Conservation (phyloP, 1,140 invertebrate genomes). For the Potamilus streckersoni region DNA sequence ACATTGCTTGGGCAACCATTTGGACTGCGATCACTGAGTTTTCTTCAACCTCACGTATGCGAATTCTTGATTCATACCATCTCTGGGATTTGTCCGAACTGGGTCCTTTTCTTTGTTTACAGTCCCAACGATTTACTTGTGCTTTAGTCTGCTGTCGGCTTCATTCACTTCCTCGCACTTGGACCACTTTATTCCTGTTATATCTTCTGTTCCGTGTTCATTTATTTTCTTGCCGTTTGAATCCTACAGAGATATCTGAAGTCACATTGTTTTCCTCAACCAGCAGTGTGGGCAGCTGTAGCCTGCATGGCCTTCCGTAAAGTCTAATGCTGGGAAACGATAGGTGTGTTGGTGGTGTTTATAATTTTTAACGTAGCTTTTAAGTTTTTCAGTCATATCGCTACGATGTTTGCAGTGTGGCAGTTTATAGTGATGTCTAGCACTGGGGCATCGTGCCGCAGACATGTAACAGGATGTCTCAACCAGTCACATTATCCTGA, state of each 20-base stretch:
- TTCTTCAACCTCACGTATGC: neutral
- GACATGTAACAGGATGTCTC: too few relatives aligned
- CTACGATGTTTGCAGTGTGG: too few relatives aligned
- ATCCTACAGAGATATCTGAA: neutral
- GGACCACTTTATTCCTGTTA: constrained; percentile 12
- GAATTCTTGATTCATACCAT: neutral
- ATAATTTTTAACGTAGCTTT: too few relatives aligned
- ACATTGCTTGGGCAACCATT: neutral
- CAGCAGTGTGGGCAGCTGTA: constrained; percentile 18
- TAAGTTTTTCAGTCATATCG: too few relatives aligned
- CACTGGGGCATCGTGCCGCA: too few relatives aligned
- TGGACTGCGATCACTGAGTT: constrained; percentile 1
- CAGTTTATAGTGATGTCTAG: too few relatives aligned
- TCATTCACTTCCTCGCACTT: constrained; percentile 5
- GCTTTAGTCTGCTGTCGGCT: constrained; percentile 6
- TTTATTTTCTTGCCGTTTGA: neutral
- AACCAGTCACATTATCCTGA: too few relatives aligned
- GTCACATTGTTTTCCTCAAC: constrained; percentile 18
- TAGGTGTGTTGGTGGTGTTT: too few relatives aligned
- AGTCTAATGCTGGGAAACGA: constrained; percentile 18
- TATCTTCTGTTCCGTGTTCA: constrained; percentile 6
- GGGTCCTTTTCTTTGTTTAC: constrained; percentile 1
- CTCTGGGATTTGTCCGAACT: neutral
- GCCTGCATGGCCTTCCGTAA: constrained; percentile 23
- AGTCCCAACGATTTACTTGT: constrained; percentile 10